Percentiles rank a stretch among this genome's conserved stretches.
Evolutionary conservation across 2,888 invertebrate genomes (phyloP).

Genomic region (Mimachlamys varia): DNA sequence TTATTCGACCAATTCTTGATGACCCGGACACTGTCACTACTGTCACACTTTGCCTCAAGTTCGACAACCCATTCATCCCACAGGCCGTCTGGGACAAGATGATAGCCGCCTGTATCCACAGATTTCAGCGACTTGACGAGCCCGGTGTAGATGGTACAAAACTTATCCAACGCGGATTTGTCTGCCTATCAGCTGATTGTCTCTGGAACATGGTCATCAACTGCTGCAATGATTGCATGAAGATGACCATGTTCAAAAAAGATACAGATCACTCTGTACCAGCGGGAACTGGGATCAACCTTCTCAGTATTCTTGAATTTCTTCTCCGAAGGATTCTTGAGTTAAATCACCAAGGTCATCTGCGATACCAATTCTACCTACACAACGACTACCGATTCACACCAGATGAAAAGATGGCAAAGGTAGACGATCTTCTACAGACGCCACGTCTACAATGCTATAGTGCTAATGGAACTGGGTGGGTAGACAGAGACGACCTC

Average conservation of each 20-base stretch:
- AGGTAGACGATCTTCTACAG: background rate
- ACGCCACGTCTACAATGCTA: background rate
- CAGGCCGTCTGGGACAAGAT: background rate
- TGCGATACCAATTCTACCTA: background rate
- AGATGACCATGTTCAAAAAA: background rate
- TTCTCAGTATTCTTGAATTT: background rate
- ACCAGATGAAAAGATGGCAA: background rate
- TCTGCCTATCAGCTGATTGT: background rate
- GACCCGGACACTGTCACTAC: background rate
- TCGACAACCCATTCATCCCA: constrained; percentile 1
- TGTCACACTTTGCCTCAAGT: background rate
- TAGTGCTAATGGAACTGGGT: background rate
- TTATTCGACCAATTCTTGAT: background rate
- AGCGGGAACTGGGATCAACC: background rate
- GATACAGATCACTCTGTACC: background rate
- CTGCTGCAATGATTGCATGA: background rate
- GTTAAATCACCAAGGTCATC: background rate
- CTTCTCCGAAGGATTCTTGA: background rate
- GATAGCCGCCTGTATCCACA: background rate
- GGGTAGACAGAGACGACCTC: background rate
- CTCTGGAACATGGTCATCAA: background rate
- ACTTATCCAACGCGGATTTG: background rate
- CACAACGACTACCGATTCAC: background rate
- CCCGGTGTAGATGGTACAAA: background rate
- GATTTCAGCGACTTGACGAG: background rate